Evolutionary conservation across 2,888 invertebrate species (phyloP).

Genomic region (Harpalus rufipes): DNA sequence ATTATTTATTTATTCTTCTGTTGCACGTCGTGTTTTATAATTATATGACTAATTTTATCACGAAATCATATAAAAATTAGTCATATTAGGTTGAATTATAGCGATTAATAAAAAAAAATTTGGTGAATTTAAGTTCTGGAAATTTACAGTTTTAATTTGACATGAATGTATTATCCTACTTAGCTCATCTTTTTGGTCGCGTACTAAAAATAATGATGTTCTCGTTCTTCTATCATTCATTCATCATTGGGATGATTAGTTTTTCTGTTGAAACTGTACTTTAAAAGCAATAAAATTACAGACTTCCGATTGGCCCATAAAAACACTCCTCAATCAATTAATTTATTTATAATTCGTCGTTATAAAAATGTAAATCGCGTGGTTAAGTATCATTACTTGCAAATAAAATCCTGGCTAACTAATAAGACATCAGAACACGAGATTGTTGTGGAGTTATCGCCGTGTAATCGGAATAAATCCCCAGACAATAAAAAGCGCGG

Average conservation of each 20-base stretch:
- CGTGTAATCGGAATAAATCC: slow-evolving; percentile 53
- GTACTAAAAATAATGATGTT: neutral
- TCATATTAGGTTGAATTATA: neutral
- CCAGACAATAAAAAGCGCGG: slow-evolving; percentile 42
- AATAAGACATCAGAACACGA: slow-evolving; percentile 46
- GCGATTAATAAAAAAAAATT: neutral
- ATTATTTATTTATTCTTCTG: no score
- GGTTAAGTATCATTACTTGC: slow-evolving; percentile 53
- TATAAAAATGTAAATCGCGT: slow-evolving; percentile 58
- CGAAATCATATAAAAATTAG: neutral
- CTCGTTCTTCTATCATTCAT: neutral
- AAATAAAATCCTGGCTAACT: slow-evolving; percentile 52
- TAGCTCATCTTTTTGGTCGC: neutral
- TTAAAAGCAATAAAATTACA: slow-evolving; percentile 31
- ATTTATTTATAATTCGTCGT: slow-evolving; percentile 49
- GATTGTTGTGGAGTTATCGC: slow-evolving; percentile 45
- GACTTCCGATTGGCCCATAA: slow-evolving; percentile 48
- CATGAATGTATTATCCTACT: neutral
- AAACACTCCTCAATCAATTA: slow-evolving; percentile 43
- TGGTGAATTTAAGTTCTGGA: neutral
- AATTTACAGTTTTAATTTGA: neutral
- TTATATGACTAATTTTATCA: neutral
- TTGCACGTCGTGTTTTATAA: no score
- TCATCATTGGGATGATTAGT: neutral
- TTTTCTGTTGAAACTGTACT: slow-evolving; percentile 22